Base-by-base conservation (phyloP, 92 coral and sea anemone species). In the Epizoanthus rinbou region DNA sequence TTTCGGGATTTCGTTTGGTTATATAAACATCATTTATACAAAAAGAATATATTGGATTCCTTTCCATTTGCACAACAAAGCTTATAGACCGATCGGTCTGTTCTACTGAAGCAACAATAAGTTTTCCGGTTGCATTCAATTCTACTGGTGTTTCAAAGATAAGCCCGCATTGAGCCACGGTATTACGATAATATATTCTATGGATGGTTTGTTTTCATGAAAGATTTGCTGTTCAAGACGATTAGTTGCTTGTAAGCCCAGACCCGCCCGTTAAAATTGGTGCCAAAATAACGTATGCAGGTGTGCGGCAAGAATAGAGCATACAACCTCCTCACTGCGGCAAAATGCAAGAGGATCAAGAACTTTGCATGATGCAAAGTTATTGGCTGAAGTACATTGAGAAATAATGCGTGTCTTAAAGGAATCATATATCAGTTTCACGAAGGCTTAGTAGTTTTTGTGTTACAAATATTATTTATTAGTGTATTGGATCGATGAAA, bases 381-480 rank as follows among this genome's bases (percentile, higher is more conserved):
- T 59, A 3, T 39, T 76, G 25, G 28, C 14, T 76, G 33, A 58
- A 15, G n/a, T 41, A 60, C 45, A 39, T 11, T 78, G 57, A 21
- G 24, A 43, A 39, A 21, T 47, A 62, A 23, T 35, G 60, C 57
- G 5, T 19, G 65, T 35, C 25, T 60, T 41, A 39, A 6, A 70
- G 75, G n/a, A 37, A 41, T 35, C 52, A 24, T 16, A 19, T 76
- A 76, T 58, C 16, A 56, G 70, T 78, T 78, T 60, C 82, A 39
- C 6, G 69, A 8, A 62, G 71, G 82, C 24, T 78, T 78, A 63
- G 37, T 1, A 54, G 56, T 15, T 39, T 60, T 78, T 41, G 58
- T 63, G 35, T 60, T 60, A 43, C 41, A 57, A 78, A 78, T 78
- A 62, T 78, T 78, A 60, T 78, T 78, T 41, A 78, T 78, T 78